Percentiles rank a stretch among this genome's conserved stretches.
Evolutionary conservation across 2,797 vertebrate genomes (phyloP).

Genomic region (Tolypeutes matacus): DNA sequence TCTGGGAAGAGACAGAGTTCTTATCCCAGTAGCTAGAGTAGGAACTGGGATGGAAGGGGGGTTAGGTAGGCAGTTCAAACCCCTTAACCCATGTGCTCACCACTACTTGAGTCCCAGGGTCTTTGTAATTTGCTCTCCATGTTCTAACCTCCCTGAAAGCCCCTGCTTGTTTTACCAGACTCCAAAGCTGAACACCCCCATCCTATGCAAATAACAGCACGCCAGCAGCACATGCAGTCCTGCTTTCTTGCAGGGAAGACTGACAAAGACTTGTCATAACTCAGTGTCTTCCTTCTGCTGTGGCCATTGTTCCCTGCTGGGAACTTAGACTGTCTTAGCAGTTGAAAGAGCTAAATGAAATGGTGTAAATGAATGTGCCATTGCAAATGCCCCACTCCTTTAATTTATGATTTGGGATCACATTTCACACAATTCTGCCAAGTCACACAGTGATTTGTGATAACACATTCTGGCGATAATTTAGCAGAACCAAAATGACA

Average conservation of each 20-base stretch:
- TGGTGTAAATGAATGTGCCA: constrained; percentile 73
- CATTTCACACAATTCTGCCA: constrained; percentile 67
- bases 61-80: not conserved
- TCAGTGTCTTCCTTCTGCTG: constrained; percentile 61
- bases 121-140: not conserved
- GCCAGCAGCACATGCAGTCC: not conserved
- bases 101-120: not conserved
- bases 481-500: constrained; percentile 60
- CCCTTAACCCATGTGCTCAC: not conserved
- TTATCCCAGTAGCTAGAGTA: not conserved
- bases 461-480: constrained; percentile 69
- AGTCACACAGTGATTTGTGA: constrained; percentile 73
- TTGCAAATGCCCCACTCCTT: constrained; percentile 60
- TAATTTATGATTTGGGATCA: constrained; percentile 74
- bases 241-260: not conserved
- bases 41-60: not conserved
- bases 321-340: constrained; percentile 50
- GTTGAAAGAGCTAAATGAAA: constrained; percentile 66
- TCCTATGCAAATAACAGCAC: not conserved
- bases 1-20: not conserved
- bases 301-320: constrained; percentile 50
- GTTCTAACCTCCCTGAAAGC: not conserved
- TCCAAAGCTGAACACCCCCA: not conserved
- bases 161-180: not conserved
- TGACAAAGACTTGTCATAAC: not conserved